A percentile compares a stretch with the other conserved stretches of the same genome.
Evolutionary conservation across 2,797 vertebrate species (phyloP).

Genomic region (Poliocrania exsul): DNA sequence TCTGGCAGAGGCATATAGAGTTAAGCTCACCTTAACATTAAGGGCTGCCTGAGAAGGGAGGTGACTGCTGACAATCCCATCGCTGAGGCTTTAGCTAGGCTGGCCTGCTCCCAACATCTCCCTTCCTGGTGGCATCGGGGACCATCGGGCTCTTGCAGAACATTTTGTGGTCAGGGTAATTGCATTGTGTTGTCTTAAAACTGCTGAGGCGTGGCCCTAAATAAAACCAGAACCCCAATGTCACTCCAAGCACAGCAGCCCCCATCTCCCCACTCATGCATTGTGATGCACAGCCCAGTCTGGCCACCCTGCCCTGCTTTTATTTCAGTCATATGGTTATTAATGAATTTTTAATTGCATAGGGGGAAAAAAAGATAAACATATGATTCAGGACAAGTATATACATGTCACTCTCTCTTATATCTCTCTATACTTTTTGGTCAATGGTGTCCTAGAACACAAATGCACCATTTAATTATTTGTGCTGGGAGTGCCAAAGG

Average conservation of each 20-base stretch:
- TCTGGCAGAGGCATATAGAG: neutral
- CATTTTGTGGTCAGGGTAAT: neutral
- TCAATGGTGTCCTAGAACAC: neutral
- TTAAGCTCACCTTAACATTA: neutral
- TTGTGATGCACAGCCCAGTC: neutral
- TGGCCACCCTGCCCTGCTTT: neutral
- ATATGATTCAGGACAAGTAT: neutral
- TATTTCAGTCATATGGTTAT: neutral
- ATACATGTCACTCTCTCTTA: neutral
- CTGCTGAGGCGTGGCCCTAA: neutral
- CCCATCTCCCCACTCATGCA: fast-evolving
- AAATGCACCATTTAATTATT: conserved; percentile 52
- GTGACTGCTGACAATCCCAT: neutral
- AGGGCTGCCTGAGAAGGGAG: neutral
- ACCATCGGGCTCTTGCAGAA: neutral
- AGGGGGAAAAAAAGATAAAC: neutral
- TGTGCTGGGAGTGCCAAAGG: conserved; percentile 43
- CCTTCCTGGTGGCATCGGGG: neutral
- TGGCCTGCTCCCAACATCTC: neutral
- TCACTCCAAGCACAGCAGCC: neutral
- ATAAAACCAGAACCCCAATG: neutral
- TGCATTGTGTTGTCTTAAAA: neutral
- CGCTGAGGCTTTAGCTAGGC: neutral
- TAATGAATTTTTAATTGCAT: conserved; percentile 30
- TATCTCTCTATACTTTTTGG: neutral